Evolutionary conservation across 2,888 invertebrate genomes (phyloP), one percentile per base, ranked within the genome.

Genomic region (Chironomus tentans): DNA sequence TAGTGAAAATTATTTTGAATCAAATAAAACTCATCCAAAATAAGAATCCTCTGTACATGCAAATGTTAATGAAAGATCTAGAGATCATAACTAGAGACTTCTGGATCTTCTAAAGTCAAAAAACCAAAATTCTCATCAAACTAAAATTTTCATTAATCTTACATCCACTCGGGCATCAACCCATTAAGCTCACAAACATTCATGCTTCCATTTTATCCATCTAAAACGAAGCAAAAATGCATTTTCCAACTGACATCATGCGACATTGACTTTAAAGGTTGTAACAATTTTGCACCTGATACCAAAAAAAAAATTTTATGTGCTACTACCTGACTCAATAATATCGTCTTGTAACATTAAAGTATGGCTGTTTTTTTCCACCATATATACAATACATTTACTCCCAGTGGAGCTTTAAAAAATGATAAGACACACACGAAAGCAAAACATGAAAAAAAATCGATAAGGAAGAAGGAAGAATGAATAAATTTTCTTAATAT

Each of bases 341-440:
- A 38, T 56, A 18, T 18, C 56, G 15, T 56, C 15, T 71, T 56
- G 24, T 24, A 71, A 24, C 71, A 71, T 71, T 71, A 71, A 71
- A 71, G 71, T 71, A 21, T 24, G 48, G 21, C 13, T 18, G n/a
- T 18, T 56, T 18, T 50, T 15, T 56, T 18, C 18, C n/a, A 7
- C n/a, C 56, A 56, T 18, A 56, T 15, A 56, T 65, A 46, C 46
- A 46, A 28, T n/a, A 68, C 28, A n/a, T 38, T 73, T 56, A 65
- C 13, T 56, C 72, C 72, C 72, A 7, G 10, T 68, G 68, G 65
- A 74, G 48, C 74, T 74, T 74, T 74, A 74, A 74, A 74, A 74
- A 74, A 47, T 68, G 68, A 74, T 68, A 74, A 74, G 68, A 71
- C 71, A 65, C 21, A 15, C 56, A 56, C 15, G 28, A 38, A n/a